Base-by-base conservation (phyloP, 2,797 vertebrate genomes). In the Schizothorax lantsangensis region DNA sequence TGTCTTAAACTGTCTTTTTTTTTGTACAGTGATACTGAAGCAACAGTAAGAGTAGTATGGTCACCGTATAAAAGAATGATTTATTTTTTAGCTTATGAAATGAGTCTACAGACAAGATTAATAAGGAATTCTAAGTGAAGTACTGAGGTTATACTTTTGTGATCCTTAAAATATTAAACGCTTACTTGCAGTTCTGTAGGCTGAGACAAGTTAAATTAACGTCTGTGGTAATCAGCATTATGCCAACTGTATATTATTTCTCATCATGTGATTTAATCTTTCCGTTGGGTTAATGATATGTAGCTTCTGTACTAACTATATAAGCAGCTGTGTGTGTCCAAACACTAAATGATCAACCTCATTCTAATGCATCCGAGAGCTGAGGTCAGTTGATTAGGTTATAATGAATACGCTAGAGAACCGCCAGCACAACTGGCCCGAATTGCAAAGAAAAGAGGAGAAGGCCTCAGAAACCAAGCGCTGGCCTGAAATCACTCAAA, bases 401-500 rank as follows among this genome's bases (percentile, higher is more conserved):
- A 81, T 89, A 88, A 85, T 89, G 77, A 85, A 81, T 43, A 68
- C 71, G 84, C 6, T 40, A 79, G 81, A 85, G 64, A 40, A 57
- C 68, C 83, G 7, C 62, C 36, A 59, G 72, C n/a, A 30, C 30
- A 72, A 75, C 72, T 77, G 72, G 45, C 49, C 54, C 59, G 33
- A 64, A 72, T 74, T 89, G 54, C 62, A 71, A 68, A 85, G 64
- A 71, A 82, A 71, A 68, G 30, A 26, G 43, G 3, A 86, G 49
- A 72, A 72, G 71, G 78, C 84, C 79, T 87, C 43, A 87, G 84
- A 90, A 87, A 54, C 78, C 40, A 19, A 84, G 12, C 11, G 84
- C 84, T 89, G 86, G 89, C 83, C 89, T 84, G 84, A 86, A 90
- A 89, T 89, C 88, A 87, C 84, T 84, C 77, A 86, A 54, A 84